phyloP scores from a whole-genome alignment of 2,113 vertebrate species.

The Corydoras maculifer region DNA sequence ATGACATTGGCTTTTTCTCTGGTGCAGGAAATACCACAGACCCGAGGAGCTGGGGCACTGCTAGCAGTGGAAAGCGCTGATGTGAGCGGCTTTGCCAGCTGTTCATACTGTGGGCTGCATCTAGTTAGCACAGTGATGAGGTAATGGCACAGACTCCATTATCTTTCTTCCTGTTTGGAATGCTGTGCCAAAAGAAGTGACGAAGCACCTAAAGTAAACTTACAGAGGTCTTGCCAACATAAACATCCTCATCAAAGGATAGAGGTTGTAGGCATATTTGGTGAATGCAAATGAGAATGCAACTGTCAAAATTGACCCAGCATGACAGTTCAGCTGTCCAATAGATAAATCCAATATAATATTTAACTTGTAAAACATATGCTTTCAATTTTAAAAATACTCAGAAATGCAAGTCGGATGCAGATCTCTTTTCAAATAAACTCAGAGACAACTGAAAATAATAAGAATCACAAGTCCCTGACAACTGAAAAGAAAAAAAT shows the following conservation, averaged over 20 bases:
- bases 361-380: no score
- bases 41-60: slow-evolving; percentile 25
- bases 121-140: slow-evolving; percentile 36
- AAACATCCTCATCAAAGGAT: slow-evolving; percentile 43
- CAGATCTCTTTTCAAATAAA: no score
- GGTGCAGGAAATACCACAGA: slow-evolving; percentile 52
- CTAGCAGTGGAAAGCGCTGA: slow-evolving; percentile 41
- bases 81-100: slow-evolving; percentile 37
- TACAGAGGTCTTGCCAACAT: slow-evolving; percentile 42
- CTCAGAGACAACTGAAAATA: no score
- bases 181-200: slow-evolving; percentile 36
- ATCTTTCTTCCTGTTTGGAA: slow-evolving; percentile 33
- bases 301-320: neutral
- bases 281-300: neutral
- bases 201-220: slow-evolving; percentile 55
- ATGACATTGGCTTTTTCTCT: slow-evolving; percentile 40
- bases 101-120: slow-evolving; percentile 36
- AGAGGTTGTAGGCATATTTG: neutral
- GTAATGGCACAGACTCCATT: slow-evolving; percentile 30
- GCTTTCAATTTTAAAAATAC: no score
- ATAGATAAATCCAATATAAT: no score
- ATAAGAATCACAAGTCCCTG: neutral
- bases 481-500: neutral
- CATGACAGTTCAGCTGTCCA: no score
- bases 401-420: no score